Base-by-base conservation (phyloP, 2,113 vertebrate species). In the Ursus arctos region DNA sequence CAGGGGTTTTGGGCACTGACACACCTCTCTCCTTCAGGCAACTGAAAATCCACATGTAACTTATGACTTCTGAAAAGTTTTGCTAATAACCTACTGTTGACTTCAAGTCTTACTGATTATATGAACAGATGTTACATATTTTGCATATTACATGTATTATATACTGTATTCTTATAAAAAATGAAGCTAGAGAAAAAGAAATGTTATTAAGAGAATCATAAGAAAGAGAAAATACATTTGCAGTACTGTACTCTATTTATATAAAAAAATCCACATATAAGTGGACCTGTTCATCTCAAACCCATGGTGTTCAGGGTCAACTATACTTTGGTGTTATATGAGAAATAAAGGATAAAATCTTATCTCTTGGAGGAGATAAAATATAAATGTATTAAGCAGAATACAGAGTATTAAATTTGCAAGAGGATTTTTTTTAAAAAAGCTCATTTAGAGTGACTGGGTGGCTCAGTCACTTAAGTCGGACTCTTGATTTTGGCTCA, bases 291-390 rank as follows among this genome's bases (percentile, higher is more conserved):
- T 49, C 74, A 77, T 16, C 26, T 77, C 43, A 77, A 49, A 77
- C 14, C 43, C 14, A 77, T 31, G 43, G 16, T 77, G 26, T 49
- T 49, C 15, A 77, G 74, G 74, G 26, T 49, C 26, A 49, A 31
- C 7, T 18, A 31, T 49, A 69, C n/a, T 19, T 31, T 51, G 61
- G 67, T 71, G 24, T 28, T 91, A 74, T 7, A 80, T 57, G 47
- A 92, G 28, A 18, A 92, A 82, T 74, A 95, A 82, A 96, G 81
- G 19, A 86, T 40, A 94, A 82, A 92, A 88, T 63, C 28, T 83
- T 87, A 9, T 76, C n/a, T 61, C 8, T 89, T 16, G 79, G 28
- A 69, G 40, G 47, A 92, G 57, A 88, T 11, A 95, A 94, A 76
- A 82, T 51, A 61, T 28, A 88, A 36, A 63, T 28, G 8, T 47